Evolutionary conservation across 2,888 invertebrate genomes (phyloP), one percentile per base, ranked within the genome.

Genomic region (Colostygia pectinataria): DNA sequence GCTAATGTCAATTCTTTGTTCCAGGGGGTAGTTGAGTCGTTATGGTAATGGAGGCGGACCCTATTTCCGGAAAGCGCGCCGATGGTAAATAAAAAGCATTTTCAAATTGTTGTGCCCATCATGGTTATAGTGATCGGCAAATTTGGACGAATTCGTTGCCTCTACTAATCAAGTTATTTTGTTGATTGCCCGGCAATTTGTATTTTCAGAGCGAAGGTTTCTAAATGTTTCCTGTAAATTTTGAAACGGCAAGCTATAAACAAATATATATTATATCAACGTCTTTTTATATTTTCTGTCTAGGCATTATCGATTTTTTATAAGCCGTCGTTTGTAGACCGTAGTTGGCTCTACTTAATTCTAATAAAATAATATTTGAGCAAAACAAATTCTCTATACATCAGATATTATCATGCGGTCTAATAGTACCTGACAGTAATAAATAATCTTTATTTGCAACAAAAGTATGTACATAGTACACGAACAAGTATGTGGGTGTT

Each of bases 31-130:
- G 55, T 60, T 67, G 52, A 64, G 53, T 69, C 74, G 74, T 61
- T 55, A 89, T 89, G 89, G 89, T 89, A 71, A 84, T 88, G 81
- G 89, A 88, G 77, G 84, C 88, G 31, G 80, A 88, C 65, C 83
- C 87, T 23, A 83, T 88, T 53, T 65, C 82, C 57, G 86, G 81
- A 53, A 85, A 87, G 62, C 84, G 68, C 47, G 65, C 72, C 36
- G 89, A 88, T 68, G 89, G 89, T 88, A 74, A 83, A 61, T 69
- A 65, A n/a, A 32, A 31, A 28, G 20, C 7, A 37, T 41, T 33
- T 45, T 41, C 20, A 40, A 31, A 51, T 12, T 29, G 39, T 39
- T 46, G 9, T 13, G 13, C 32, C 34, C 20, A 23, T 24, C 5
- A 32, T 32, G 13, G 12, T 33, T 18, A 28, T 27, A 27, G 24